Evolutionary conservation across 92 coral and sea anemone species (phyloP).

Genomic region (Siderastrea siderea): DNA sequence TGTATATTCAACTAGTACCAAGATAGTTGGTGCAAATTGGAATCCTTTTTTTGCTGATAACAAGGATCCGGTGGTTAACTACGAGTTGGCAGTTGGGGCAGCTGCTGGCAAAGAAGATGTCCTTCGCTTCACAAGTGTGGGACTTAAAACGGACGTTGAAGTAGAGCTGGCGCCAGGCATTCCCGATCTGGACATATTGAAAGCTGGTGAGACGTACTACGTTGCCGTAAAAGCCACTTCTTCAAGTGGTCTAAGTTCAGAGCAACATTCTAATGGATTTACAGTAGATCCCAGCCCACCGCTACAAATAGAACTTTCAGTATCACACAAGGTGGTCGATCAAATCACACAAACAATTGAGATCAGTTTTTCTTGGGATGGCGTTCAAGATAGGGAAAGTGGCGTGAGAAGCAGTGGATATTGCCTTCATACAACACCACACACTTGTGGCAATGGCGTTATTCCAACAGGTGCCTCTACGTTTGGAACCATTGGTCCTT

Average conservation of each 20-base stretch:
- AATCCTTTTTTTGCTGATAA: conserved; percentile 79
- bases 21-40: conserved; percentile 87
- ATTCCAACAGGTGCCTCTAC: conserved; percentile 44
- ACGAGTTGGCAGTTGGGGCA: conserved; percentile 94
- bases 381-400: conserved; percentile 79
- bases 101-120: conserved; percentile 73
- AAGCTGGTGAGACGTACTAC: conserved; percentile 83
- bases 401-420: conserved; percentile 70
- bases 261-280: conserved; percentile 84
- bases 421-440: conserved; percentile 84
- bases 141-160: conserved; percentile 68
- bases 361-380: conserved; percentile 77
- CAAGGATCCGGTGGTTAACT: conserved; percentile 84
- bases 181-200: conserved; percentile 66
- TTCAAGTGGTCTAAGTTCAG: conserved; percentile 75
- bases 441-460: conserved; percentile 59
- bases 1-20: conserved; percentile 74
- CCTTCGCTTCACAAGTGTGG: conserved; percentile 79
- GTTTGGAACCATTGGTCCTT: conserved; percentile 65
- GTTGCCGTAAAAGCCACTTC: conserved; percentile 86
- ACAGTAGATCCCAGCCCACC: conserved; percentile 90
- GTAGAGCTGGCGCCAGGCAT: conserved; percentile 73
- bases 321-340: conserved; percentile 73
- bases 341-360: conserved; percentile 67
- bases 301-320: conserved; percentile 50